phyloP scores from a whole-genome alignment of 2,113 vertebrate species.

The Microtus ochrogaster region DNA sequence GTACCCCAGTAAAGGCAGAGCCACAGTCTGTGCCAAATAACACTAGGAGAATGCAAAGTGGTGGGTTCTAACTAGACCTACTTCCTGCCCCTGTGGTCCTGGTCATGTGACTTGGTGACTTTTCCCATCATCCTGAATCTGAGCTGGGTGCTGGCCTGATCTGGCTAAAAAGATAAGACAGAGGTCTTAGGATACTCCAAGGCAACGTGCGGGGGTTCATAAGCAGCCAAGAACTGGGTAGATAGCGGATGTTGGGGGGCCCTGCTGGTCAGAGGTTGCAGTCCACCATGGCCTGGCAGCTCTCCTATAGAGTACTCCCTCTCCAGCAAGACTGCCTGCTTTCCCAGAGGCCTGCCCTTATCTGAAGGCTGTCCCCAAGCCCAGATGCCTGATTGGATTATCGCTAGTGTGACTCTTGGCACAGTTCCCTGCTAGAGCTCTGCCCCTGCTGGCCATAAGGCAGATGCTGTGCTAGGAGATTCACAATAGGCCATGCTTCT shows the following conservation, averaged over 20 bases:
- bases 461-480: neutral
- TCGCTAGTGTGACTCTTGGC: neutral
- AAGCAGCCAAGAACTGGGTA: neutral
- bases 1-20: neutral
- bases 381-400: neutral
- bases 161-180: neutral
- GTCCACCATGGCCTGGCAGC: neutral
- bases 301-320: neutral
- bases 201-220: neutral
- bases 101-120: neutral
- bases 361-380: neutral
- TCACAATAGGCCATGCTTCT: neutral
- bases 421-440: neutral
- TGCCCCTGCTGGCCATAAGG: neutral
- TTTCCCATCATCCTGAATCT: neutral
- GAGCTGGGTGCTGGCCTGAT: neutral
- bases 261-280: neutral
- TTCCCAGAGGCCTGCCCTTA: neutral
- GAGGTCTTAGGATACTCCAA: neutral
- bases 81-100: neutral
- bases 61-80: neutral
- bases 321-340: neutral
- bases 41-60: neutral
- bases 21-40: neutral
- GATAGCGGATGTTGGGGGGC: neutral